Evolutionary conservation across 2,888 invertebrate species (phyloP).

Genomic region (Pteria penguin): DNA sequence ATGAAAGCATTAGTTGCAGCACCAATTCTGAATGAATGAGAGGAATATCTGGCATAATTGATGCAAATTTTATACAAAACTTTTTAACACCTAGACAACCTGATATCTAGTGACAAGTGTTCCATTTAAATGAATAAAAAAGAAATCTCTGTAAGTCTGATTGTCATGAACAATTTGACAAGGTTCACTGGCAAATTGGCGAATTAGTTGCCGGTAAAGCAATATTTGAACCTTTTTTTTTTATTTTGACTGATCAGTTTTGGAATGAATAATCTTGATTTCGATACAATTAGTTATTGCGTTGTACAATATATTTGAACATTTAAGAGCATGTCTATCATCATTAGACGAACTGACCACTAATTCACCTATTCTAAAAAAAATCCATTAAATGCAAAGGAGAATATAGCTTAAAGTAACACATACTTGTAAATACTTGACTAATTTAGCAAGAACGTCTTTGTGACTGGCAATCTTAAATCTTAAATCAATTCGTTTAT

Average conservation of each 20-base stretch:
- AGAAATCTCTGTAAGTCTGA: not conserved
- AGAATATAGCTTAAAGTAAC: not conserved
- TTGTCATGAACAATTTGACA: not conserved
- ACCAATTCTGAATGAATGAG: constrained; percentile 16
- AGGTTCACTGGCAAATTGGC: not conserved
- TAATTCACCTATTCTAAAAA: constrained; percentile 1
- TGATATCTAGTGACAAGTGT: not conserved
- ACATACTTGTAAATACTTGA: not conserved
- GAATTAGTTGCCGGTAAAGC: not conserved
- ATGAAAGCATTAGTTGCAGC: not conserved
- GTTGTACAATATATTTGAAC: not conserved
- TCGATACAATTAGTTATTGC: not conserved
- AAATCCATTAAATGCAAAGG: constrained; percentile 1
- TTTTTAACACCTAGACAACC: not conserved
- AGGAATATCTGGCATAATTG: not conserved
- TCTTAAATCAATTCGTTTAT: not conserved
- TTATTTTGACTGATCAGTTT: not conserved
- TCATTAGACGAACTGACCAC: not conserved
- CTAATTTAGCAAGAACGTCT: not conserved
- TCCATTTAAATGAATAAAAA: not conserved
- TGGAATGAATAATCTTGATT: not conserved
- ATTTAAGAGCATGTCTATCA: not conserved
- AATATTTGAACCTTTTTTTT: not conserved
- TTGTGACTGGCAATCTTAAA: not conserved
- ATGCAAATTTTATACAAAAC: not conserved